Base-by-base conservation (phyloP, 2,888 invertebrate genomes). In the Listrodromus nycthemerus region DNA sequence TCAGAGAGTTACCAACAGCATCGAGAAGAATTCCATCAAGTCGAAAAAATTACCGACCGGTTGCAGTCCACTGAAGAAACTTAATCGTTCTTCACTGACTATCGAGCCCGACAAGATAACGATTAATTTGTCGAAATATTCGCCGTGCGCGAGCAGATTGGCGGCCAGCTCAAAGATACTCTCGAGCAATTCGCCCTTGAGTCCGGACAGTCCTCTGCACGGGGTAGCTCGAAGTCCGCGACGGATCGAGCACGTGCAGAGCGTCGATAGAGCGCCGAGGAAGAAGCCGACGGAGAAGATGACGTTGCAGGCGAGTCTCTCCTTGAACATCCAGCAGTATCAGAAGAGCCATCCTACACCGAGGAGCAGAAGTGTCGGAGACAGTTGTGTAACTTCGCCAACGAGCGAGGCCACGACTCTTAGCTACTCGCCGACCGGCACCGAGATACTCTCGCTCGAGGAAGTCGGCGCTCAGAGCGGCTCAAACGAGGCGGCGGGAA, bases 91-190 rank as follows among this genome's bases (percentile, higher is more conserved):
- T 1, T 91, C 92, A 2, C 83, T 92, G 52, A 89, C 91, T 2
- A 90, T 92, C 48, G 92, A 91, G 16, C 86, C 91, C 0, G 92
- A 91, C 78, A 91, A 91, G 73, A 90, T 91, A 50, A 89, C 89
- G 24, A 87, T 92, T 33, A 92, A 92, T 74, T 65, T 92, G 73
- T 92, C 93, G n/a, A 93, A 93, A 84, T 93, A 92, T 80, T 93
- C 93, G 30, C 93, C 93, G 0, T 93, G 93, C 77, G 93, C 93
- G 4, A 92, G 92, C 75, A 88, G 93, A 33, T 85, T 93, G 13
- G 93, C 93, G 4, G 92, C 93, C 0, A 91, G 93, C 75, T 92
- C 93, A 8, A 93, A 93, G 78, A 93, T 93, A 66, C 86, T 93
- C 1, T 90, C 92, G 2, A 91, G 86, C 48, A 92, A 92, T 77